phyloP scores from a whole-genome alignment of 2,888 invertebrate species.

The Ceramica pisi region DNA sequence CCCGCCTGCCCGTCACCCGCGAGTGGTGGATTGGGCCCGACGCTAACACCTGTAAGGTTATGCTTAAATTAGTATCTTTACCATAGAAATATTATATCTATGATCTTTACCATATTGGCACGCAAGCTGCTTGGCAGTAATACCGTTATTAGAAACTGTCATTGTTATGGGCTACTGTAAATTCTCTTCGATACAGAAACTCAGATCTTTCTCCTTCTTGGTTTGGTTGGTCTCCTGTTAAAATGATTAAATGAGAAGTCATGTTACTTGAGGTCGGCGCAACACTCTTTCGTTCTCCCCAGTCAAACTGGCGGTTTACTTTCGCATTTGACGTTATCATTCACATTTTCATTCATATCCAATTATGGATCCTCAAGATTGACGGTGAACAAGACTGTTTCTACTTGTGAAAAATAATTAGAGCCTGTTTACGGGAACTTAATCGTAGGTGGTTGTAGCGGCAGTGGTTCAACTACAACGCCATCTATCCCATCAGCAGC shows the following conservation, averaged over 20 bases:
- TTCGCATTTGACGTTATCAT: background rate
- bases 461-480: too few species aligned
- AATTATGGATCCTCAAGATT: background rate
- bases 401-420: too few species aligned
- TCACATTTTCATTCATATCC: background rate
- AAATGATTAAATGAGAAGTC: too few species aligned
- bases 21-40: slow-evolving; percentile 89
- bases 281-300: background rate
- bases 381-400: too few species aligned
- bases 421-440: too few species aligned
- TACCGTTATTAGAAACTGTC: background rate
- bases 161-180: too few species aligned
- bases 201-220: background rate
- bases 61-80: background rate
- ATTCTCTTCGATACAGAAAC: background rate
- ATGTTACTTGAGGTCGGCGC: background rate
- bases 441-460: too few species aligned
- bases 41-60: slow-evolving; percentile 78
- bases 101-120: too few species aligned
- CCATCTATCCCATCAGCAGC: too few species aligned
- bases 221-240: too few species aligned
- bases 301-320: too few species aligned
- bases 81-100: background rate
- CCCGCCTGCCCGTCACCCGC: slow-evolving; percentile 92
- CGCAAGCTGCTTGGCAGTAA: background rate